These are phyloP conservation scores for Lordiphosa fenestrarum DNA, from an alignment of 2,888 invertebrate genomes.

Conservation along the genomic window DNA sequence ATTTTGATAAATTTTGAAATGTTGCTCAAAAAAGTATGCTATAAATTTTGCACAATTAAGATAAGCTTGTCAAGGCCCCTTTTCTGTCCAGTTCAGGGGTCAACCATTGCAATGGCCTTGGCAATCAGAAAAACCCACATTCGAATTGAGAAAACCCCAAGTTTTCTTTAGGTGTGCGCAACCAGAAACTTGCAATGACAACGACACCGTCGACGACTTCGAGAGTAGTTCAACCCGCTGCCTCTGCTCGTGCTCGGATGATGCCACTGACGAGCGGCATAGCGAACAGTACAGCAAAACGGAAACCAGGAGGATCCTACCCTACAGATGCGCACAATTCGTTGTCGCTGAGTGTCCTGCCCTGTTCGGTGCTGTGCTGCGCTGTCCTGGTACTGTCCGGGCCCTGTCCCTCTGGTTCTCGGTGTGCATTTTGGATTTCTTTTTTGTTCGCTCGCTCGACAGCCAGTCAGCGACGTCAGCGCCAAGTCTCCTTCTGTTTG, in stretches of 20 bases:
- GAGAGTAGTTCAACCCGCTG: slow-evolving; percentile 47
- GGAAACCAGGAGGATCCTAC: slow-evolving; percentile 34
- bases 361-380: slow-evolving; percentile 19
- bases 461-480: slow-evolving; percentile 71
- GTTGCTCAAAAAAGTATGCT: slow-evolving; percentile 5
- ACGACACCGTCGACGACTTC: slow-evolving; percentile 33
- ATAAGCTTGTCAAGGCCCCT: background rate
- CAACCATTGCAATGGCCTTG: background rate
- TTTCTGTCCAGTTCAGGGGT: too few relatives aligned
- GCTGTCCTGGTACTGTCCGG: slow-evolving; percentile 19
- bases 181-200: slow-evolving; percentile 59
- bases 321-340: slow-evolving; percentile 19
- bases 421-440: slow-evolving; percentile 71
- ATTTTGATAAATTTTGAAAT: background rate
- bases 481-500: slow-evolving; percentile 27
- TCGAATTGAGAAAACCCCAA: too few relatives aligned
- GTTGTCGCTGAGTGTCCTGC: slow-evolving; percentile 23
- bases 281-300: slow-evolving; percentile 29
- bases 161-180: slow-evolving; percentile 11
- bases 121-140: background rate
- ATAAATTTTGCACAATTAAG: background rate
- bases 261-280: slow-evolving; percentile 62
- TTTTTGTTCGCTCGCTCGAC: slow-evolving; percentile 66
- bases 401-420: slow-evolving; percentile 28
- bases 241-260: slow-evolving; percentile 33